Conservation (phyloP, 2,888 invertebrate species). For the Actias luna region DNA sequence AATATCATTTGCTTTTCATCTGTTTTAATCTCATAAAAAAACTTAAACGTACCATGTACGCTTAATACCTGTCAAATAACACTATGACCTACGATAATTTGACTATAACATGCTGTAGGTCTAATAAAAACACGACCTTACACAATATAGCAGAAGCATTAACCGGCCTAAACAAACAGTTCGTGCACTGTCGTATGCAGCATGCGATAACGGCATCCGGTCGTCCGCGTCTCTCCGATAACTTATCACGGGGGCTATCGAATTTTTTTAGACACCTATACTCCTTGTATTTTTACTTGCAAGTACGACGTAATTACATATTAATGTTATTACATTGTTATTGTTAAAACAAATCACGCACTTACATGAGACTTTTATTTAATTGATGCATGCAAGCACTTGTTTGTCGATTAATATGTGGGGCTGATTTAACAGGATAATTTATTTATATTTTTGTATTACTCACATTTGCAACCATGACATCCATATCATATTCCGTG, state of each 20-base stretch:
- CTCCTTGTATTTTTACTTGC: constrained; percentile 2
- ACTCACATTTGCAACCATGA: no score
- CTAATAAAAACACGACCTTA: constrained; percentile 63
- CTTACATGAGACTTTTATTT: background rate
- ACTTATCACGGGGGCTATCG: constrained; percentile 37
- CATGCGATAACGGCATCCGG: constrained; percentile 70
- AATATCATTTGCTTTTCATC: background rate
- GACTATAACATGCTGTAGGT: background rate
- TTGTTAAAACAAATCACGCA: background rate
- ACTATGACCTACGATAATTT: background rate
- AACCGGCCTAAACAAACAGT: constrained; percentile 59
- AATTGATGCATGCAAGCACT: background rate
- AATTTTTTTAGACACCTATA: constrained; percentile 16
- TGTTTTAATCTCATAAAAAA: background rate
- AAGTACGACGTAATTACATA: constrained; percentile 1
- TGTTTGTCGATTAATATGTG: background rate
- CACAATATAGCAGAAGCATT: constrained; percentile 54
- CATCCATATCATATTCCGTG: no score
- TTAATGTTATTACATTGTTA: background rate
- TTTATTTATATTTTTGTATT: no score
- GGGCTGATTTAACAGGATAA: no score
- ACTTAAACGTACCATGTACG: background rate
- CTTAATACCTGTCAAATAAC: background rate
- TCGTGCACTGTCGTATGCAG: constrained; percentile 31
- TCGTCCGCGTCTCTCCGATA: constrained; percentile 58